Base-by-base conservation (phyloP, 2,113 vertebrate species). In the Coptodon rendalli region DNA sequence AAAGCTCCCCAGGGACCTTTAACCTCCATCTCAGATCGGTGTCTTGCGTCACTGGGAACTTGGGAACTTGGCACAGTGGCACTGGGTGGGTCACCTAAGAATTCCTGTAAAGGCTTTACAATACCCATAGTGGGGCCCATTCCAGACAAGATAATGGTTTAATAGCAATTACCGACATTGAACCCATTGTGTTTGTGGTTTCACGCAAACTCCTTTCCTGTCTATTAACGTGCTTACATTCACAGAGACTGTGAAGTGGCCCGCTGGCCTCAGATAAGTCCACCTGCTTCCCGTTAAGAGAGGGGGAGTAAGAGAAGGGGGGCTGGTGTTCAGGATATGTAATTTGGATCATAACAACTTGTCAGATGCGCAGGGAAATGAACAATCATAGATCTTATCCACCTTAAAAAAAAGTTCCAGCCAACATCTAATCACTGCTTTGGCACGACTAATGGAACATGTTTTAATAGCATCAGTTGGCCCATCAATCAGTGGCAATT, bases 21-120 rank as follows among this genome's bases (percentile, higher is more conserved):
- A 40, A 87, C 82, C 52, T 86, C 40, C 45, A 80, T 40, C 73
- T 36, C 34, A 14, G 24, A 6, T 83, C 85, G 71, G 29, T 10
- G 50, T 34, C 38, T 91, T 95, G 93, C 94, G 94, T 94, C 92
- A 95, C 6, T 52, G 92, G 92, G 92, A 94, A 92, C 81, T 63
- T 76, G 86, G 73, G 71, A 45, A 83, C 27, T 84, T 94, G 86
- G 86, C 89, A 71, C 88, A 9, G 63, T 43, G 81, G 19, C 81
- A 82, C 82, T 36, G 82, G 81, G 80, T 61, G 78, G 88, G 34
- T 66, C 19, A 19, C 29, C 31, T 40, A 63, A 86, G 79, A 52
- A 29, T 85, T 90, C 85, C 81, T 7, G 43, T 27, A 7, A 80
- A 52, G 22, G n/a, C 5, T 24, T 7, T 73, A 59, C 76, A 85